A percentile compares a stretch with the other conserved stretches of the same genome.
Evolutionary conservation across 2,797 vertebrate genomes (phyloP).

Genomic region (Crax fasciolata): DNA sequence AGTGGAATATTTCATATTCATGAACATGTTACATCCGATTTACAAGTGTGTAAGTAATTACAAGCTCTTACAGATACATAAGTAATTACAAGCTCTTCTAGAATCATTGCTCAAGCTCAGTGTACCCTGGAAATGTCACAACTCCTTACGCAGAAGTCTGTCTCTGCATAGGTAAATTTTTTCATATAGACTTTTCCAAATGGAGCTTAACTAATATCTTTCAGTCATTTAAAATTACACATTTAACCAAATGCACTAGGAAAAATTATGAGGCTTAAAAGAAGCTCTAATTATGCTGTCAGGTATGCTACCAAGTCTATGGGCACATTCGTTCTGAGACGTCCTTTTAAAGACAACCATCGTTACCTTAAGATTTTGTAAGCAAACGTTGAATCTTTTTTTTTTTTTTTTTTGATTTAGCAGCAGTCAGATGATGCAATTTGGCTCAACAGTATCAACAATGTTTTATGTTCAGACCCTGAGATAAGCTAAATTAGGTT

Average conservation of each 20-base stretch:
- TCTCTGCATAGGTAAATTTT: not conserved
- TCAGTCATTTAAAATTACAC: not conserved
- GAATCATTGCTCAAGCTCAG: not conserved
- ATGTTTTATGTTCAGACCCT: not conserved
- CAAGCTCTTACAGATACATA: not conserved
- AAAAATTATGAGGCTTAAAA: not conserved
- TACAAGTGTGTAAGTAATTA: not conserved
- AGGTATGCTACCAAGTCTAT: not conserved
- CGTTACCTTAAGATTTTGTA: not conserved
- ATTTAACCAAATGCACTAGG: not conserved
- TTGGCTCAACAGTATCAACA: conserved; percentile 2
- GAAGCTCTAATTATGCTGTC: not conserved
- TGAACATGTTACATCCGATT: not conserved
- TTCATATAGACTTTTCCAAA: not conserved
- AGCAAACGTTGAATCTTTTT: not conserved
- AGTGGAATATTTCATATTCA: not conserved
- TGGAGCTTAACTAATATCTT: not conserved
- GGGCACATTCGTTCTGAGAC: not conserved
- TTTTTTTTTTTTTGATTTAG: not conserved
- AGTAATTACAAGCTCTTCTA: not conserved
- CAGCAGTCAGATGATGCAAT: conserved; percentile 9
- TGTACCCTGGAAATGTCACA: not conserved
- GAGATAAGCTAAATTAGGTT: conserved; percentile 1
- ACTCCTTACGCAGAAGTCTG: not conserved
- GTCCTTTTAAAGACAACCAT: not conserved